Conservation (phyloP, 1,140 invertebrate species). For the Drosophila lowei region DNA sequence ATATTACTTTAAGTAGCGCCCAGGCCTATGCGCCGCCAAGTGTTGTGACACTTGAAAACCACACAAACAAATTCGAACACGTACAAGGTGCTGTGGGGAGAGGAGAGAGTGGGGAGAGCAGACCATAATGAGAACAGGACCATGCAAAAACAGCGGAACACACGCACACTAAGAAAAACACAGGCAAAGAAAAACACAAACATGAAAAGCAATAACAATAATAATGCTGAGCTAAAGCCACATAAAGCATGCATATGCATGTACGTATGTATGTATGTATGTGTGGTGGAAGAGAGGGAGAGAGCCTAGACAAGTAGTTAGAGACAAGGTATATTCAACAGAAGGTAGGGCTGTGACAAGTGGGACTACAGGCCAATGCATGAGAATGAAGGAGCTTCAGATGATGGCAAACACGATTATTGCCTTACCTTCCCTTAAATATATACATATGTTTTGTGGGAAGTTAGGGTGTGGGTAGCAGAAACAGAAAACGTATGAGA, state of each 20-base stretch:
- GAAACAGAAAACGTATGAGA: neutral
- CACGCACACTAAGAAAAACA: conserved; percentile 41
- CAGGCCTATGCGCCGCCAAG: conserved; percentile 14
- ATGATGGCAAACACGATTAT: too few species aligned
- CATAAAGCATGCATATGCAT: conserved; percentile 55
- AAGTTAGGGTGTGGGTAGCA: neutral
- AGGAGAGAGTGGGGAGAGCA: too few species aligned
- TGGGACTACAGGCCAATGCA: too few species aligned
- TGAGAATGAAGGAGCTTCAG: too few species aligned
- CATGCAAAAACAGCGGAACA: conserved; percentile 5
- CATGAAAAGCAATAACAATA: conserved; percentile 50
- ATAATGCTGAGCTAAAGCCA: conserved; percentile 45
- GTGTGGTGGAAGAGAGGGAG: too few species aligned
- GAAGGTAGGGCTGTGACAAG: too few species aligned
- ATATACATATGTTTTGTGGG: too few species aligned
- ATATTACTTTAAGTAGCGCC: conserved; percentile 60
- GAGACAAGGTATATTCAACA: too few species aligned
- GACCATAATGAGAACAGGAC: conserved; percentile 34
- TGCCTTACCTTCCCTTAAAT: too few species aligned
- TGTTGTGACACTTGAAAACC: conserved; percentile 69
- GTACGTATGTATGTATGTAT: too few species aligned
- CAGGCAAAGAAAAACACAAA: conserved; percentile 24
- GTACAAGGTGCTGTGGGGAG: too few species aligned
- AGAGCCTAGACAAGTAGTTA: too few species aligned
- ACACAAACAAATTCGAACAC: conserved; percentile 48